Evolutionary conservation across 2,888 invertebrate species (phyloP).

Genomic region (Dioctria linearis): DNA sequence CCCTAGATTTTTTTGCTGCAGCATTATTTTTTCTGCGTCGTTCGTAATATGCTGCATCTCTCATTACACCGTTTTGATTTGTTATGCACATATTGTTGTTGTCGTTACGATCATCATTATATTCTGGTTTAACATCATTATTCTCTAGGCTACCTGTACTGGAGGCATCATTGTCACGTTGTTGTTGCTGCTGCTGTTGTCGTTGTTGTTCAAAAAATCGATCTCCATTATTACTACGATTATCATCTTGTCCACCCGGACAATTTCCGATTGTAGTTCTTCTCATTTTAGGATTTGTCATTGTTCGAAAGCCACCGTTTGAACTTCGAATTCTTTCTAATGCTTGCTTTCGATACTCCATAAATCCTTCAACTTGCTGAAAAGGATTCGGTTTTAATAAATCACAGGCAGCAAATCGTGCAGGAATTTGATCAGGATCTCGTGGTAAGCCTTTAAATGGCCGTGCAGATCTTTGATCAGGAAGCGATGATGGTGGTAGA

Average conservation of each 20-base stretch:
- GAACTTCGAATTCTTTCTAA: slow-evolving; percentile 78
- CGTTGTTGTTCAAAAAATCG: slow-evolving; percentile 65
- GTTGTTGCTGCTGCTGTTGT: slow-evolving; percentile 59
- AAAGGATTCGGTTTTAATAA: slow-evolving; percentile 72
- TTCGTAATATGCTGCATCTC: slow-evolving; percentile 90
- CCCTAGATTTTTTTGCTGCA: slow-evolving; percentile 94
- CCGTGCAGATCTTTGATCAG: slow-evolving; percentile 72
- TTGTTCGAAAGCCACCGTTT: slow-evolving; percentile 74
- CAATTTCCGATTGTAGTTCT: slow-evolving; percentile 70
- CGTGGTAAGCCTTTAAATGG: slow-evolving; percentile 83
- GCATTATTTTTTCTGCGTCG: slow-evolving; percentile 93
- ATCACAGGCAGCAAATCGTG: slow-evolving; percentile 74
- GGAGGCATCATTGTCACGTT: slow-evolving; percentile 66
- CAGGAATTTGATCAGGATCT: slow-evolving; percentile 76
- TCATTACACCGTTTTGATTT: slow-evolving; percentile 64
- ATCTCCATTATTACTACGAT: slow-evolving; percentile 66
- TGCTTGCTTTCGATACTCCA: slow-evolving; percentile 78
- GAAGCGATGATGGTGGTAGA: slow-evolving; percentile 14
- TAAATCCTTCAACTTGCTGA: slow-evolving; percentile 77
- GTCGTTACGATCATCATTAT: slow-evolving; percentile 40
- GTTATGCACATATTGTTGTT: slow-evolving; percentile 57
- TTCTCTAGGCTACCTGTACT: not conserved
- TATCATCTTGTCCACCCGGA: slow-evolving; percentile 60
- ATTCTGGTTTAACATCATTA: not conserved
- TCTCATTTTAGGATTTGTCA: slow-evolving; percentile 83